A percentile compares a stretch with the other conserved stretches of the same genome.
phyloP scores from a whole-genome alignment of 1,140 invertebrate genomes.

The Drosophila pectinifera region DNA sequence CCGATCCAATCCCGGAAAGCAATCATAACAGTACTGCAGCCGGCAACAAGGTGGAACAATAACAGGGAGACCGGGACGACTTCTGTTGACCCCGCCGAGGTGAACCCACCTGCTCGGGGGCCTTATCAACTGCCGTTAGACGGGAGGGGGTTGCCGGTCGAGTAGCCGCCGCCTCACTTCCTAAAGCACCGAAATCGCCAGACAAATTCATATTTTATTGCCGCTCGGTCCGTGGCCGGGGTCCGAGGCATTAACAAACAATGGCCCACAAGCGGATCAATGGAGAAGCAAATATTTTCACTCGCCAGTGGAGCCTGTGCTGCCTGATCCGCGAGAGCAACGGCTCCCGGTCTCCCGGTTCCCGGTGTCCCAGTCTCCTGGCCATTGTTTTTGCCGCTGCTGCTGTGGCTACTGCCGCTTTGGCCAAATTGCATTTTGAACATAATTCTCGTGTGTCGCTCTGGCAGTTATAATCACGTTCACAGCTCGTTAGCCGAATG shows the following conservation, averaged over 20 bases:
- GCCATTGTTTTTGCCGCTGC: conserved; percentile 66
- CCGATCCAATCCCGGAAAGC: conserved; percentile 11
- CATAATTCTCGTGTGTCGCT: conserved; percentile 80
- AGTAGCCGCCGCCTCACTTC: conserved; percentile 39
- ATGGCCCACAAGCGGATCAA: conserved; percentile 66
- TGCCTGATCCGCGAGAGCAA: conserved; percentile 46
- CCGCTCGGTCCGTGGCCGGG: conserved; percentile 60
- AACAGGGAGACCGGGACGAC: conserved; percentile 42
- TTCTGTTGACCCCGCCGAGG: conserved; percentile 56
- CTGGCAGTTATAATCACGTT: conserved; percentile 81
- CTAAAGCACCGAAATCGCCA: conserved; percentile 52
- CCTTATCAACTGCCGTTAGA: conserved; percentile 69
- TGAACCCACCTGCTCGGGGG: conserved; percentile 68
- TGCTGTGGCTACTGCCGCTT: conserved; percentile 22
- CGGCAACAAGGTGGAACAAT: conserved; percentile 44
- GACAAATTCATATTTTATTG: conserved; percentile 83
- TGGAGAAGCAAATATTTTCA: conserved; percentile 77
- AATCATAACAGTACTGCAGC: conserved; percentile 33
- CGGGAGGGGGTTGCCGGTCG: too few species aligned
- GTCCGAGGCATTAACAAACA: conserved; percentile 73
- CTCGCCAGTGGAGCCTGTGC: conserved; percentile 29
- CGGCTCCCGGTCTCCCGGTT: conserved; percentile 33
- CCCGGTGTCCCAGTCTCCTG: too few species aligned
- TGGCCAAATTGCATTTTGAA: conserved; percentile 76
- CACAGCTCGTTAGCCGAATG: conserved; percentile 78